A percentile compares a stretch with the other conserved stretches of the same genome.
Evolutionary conservation across 2,888 invertebrate species (phyloP).

Genomic region (Notodonta ziczac): DNA sequence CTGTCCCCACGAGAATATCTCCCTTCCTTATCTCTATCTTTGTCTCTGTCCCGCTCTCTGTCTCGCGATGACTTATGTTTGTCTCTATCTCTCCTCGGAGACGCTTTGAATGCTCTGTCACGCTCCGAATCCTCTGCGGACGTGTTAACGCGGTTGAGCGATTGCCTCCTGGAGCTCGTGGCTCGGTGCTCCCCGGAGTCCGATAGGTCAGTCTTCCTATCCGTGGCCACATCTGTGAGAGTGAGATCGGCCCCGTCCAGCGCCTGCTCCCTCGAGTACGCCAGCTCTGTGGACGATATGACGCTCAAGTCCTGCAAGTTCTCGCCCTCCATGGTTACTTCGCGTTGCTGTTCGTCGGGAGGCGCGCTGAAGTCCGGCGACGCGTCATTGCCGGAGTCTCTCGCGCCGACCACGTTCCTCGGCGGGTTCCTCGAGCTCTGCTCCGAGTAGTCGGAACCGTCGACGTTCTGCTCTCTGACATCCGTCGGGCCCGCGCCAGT

Average conservation of each 20-base stretch:
- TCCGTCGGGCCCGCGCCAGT: slow-evolving; percentile 63
- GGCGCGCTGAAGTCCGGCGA: slow-evolving; percentile 56
- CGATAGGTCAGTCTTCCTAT: slow-evolving; percentile 56
- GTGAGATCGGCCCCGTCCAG: slow-evolving; percentile 76
- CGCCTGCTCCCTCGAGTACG: slow-evolving; percentile 76
- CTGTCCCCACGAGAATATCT: slow-evolving; percentile 66
- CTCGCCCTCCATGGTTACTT: slow-evolving; percentile 85
- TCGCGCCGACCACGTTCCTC: slow-evolving; percentile 58
- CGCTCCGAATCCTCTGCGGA: slow-evolving; percentile 78
- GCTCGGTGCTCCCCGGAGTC: slow-evolving; percentile 62
- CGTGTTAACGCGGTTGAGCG: slow-evolving; percentile 62
- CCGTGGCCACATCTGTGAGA: slow-evolving; percentile 48
- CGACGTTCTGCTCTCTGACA: slow-evolving; percentile 72
- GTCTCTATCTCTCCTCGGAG: slow-evolving; percentile 67
- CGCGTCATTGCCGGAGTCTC: slow-evolving; percentile 49
- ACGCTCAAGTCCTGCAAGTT: slow-evolving; percentile 79
- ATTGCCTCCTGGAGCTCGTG: slow-evolving; percentile 60
- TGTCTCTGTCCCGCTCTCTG: slow-evolving; percentile 55
- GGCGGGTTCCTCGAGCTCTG: slow-evolving; percentile 56
- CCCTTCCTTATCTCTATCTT: slow-evolving; percentile 58
- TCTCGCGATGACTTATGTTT: slow-evolving; percentile 62
- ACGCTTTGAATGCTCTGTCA: slow-evolving; percentile 65
- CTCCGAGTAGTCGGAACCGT: slow-evolving; percentile 76
- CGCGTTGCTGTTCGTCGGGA: slow-evolving; percentile 74
- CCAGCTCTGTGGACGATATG: slow-evolving; percentile 63